Evolutionary conservation across 2,888 invertebrate species (phyloP).

Genomic region (Empis stercorea): DNA sequence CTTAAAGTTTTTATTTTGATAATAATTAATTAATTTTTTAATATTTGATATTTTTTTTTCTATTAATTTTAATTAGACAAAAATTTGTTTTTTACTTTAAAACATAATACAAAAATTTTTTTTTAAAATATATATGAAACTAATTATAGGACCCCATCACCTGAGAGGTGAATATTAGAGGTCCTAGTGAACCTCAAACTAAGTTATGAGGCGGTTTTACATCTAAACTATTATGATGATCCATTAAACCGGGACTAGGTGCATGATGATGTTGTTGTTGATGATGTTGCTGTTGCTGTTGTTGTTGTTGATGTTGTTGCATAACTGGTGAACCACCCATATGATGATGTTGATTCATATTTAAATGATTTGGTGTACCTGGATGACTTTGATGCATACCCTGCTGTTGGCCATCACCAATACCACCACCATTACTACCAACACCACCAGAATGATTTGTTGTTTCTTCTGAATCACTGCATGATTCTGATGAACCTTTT

Average conservation of each 20-base stretch:
- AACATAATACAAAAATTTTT: not conserved
- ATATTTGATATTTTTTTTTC: too few species aligned
- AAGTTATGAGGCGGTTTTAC: slow-evolving; percentile 47
- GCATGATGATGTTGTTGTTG: slow-evolving; percentile 24
- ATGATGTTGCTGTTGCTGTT: slow-evolving; percentile 16
- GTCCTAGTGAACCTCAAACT: slow-evolving; percentile 51
- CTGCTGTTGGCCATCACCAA: slow-evolving; percentile 22
- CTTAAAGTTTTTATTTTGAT: too few species aligned
- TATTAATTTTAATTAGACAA: too few species aligned
- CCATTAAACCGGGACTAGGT: slow-evolving; percentile 42
- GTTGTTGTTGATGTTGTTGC: slow-evolving; percentile 31
- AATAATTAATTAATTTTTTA: too few species aligned
- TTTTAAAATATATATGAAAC: slow-evolving; percentile 2
- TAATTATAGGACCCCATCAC: slow-evolving; percentile 17
- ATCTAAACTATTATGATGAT: slow-evolving; percentile 53
- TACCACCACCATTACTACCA: slow-evolving; percentile 20
- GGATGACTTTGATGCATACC: slow-evolving; percentile 23
- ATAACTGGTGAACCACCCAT: slow-evolving; percentile 35
- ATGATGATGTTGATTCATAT: slow-evolving; percentile 32
- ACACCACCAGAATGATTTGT: slow-evolving; percentile 49
- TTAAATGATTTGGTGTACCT: slow-evolving; percentile 34
- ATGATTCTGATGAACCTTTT: slow-evolving; percentile 71
- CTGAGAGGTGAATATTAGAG: slow-evolving; percentile 37
- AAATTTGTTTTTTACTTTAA: too few species aligned
- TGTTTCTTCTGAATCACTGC: slow-evolving; percentile 81